These are phyloP conservation scores for Erebia palarica DNA, from an alignment of 2,888 invertebrate genomes.

Conservation along the genomic window DNA sequence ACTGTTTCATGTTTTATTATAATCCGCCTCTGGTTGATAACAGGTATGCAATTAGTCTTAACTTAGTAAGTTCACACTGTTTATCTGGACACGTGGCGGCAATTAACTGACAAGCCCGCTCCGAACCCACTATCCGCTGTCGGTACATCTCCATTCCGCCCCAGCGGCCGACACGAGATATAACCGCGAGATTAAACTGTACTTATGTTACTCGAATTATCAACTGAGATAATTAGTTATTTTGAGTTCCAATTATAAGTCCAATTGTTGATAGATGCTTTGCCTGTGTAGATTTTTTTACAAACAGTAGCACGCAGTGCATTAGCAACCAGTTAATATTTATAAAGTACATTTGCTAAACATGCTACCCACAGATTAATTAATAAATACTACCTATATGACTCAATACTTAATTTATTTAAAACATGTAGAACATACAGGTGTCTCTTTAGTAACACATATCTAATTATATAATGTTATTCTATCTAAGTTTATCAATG, in stretches of 20 bases:
- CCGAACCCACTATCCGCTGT: neutral
- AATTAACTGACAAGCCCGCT: neutral
- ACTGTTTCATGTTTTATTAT: too few relatives aligned
- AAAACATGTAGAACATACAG: too few relatives aligned
- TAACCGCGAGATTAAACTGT: neutral
- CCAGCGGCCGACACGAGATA: neutral
- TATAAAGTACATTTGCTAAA: too few relatives aligned
- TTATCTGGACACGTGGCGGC: neutral
- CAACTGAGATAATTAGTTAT: neutral
- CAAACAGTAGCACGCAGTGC: too few relatives aligned
- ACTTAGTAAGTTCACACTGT: neutral
- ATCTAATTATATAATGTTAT: too few relatives aligned
- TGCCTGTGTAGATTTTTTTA: neutral
- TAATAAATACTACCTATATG: too few relatives aligned
- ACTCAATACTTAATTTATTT: too few relatives aligned
- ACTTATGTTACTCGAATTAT: neutral
- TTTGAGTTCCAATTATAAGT: neutral
- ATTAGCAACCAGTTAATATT: too few relatives aligned
- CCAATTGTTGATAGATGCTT: neutral
- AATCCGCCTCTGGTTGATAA: too few relatives aligned
- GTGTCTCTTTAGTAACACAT: too few relatives aligned
- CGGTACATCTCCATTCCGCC: slow-evolving; percentile 6
- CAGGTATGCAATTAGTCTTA: neutral
- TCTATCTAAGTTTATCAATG: too few relatives aligned
- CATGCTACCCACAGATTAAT: too few relatives aligned